Percentiles rank a stretch among this genome's conserved stretches.
These are phyloP conservation scores for Pachypanchax playfairii DNA, from an alignment of 2,113 vertebrate species.

Conservation along the genomic window DNA sequence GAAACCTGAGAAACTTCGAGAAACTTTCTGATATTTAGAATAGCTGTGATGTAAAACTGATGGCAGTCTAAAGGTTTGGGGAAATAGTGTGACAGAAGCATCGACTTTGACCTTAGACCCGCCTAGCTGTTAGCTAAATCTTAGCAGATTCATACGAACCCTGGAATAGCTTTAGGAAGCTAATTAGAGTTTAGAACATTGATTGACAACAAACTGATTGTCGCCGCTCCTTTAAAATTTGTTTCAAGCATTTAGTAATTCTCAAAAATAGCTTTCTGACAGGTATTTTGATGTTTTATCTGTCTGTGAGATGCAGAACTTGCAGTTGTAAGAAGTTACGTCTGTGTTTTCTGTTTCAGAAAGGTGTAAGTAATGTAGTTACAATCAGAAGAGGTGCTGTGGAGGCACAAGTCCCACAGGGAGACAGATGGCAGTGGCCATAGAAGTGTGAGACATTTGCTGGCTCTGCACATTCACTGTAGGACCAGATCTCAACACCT, in stretches of 20 bases:
- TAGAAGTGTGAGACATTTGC: slow-evolving; percentile 67
- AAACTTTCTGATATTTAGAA: no score
- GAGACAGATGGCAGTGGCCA: slow-evolving; percentile 81
- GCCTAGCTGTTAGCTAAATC: no score
- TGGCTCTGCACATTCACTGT: slow-evolving; percentile 78
- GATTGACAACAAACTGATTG: no score
- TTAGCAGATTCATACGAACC: no score
- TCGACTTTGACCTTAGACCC: no score
- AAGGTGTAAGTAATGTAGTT: slow-evolving; percentile 61
- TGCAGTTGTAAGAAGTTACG: slow-evolving; percentile 43
- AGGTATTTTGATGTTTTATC: slow-evolving; percentile 40
- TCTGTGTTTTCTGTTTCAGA: slow-evolving; percentile 57
- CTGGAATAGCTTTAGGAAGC: no score
- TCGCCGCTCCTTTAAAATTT: background rate
- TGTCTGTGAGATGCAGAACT: slow-evolving; percentile 5
- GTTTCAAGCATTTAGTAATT: background rate
- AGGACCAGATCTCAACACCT: slow-evolving; percentile 73
- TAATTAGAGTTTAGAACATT: no score
- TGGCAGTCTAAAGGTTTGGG: no score
- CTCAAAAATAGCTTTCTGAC: background rate
- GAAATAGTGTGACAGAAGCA: no score
- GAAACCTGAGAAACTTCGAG: no score
- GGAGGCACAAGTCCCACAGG: slow-evolving; percentile 64
- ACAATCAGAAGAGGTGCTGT: slow-evolving; percentile 55
- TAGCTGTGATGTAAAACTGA: no score